Percentiles rank a stretch among this genome's conserved stretches.
Evolutionary conservation across 1,140 invertebrate genomes (phyloP).

Genomic region (Solen grandis): DNA sequence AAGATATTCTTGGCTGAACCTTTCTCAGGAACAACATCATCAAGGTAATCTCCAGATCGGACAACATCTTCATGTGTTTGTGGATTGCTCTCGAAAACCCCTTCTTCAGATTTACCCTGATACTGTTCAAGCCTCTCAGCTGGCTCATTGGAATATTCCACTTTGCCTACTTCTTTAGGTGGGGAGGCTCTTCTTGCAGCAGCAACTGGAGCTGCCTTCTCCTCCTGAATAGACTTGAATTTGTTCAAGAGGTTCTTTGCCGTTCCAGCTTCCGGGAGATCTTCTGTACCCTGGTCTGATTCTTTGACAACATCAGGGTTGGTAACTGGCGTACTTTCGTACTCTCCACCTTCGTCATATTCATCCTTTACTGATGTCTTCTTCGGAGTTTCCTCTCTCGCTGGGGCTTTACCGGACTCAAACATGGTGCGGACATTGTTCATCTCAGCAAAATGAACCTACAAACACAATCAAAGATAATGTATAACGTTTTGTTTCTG

Average conservation of each 20-base stretch:
- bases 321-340: conserved; percentile 70
- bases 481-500: no score
- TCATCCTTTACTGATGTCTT: conserved; percentile 63
- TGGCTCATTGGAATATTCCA: conserved; percentile 76
- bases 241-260: conserved; percentile 67
- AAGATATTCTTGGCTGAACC: conserved; percentile 73
- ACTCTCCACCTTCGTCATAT: conserved; percentile 71
- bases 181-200: conserved; percentile 64
- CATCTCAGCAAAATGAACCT: conserved; percentile 70
- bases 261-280: conserved; percentile 71
- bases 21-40: conserved; percentile 71
- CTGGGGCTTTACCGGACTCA: conserved; percentile 51
- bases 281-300: conserved; percentile 62
- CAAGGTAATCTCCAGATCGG: conserved; percentile 61
- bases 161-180: conserved; percentile 57
- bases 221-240: conserved; percentile 65
- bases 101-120: conserved; percentile 70
- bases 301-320: conserved; percentile 70
- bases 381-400: conserved; percentile 11
- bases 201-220: conserved; percentile 53
- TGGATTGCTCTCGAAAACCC: conserved; percentile 75
- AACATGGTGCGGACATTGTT: conserved; percentile 65
- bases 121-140: conserved; percentile 62
- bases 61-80: conserved; percentile 64
- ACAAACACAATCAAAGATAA: no score